phyloP scores from a whole-genome alignment of 2,113 vertebrate species.

The Thomomys bottae region DNA sequence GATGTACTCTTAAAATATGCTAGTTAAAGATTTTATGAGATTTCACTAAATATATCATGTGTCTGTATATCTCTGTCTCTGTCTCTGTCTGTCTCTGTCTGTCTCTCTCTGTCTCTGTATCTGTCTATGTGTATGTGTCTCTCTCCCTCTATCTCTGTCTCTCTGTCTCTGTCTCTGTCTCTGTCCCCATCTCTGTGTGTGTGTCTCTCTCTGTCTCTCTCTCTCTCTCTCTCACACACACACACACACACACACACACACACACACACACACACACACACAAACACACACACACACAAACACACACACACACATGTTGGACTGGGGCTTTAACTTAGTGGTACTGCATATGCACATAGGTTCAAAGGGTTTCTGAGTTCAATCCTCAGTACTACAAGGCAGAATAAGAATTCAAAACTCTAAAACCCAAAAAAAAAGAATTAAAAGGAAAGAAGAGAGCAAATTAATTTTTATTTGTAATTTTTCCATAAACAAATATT shows the following conservation, averaged over 20 bases:
- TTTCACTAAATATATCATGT: neutral
- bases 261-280: neutral
- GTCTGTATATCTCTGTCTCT: too few relatives aligned
- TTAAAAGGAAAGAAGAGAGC: neutral
- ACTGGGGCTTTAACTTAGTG: too few relatives aligned
- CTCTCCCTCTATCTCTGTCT: too few relatives aligned
- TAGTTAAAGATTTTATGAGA: neutral
- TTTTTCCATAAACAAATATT: neutral
- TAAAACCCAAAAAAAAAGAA: neutral
- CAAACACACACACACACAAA: neutral
- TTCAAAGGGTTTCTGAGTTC: neutral
- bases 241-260: neutral
- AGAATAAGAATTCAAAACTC: neutral
- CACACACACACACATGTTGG: neutral
- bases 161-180: too few relatives aligned
- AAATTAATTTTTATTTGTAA: neutral
- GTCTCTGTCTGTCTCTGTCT: too few relatives aligned
- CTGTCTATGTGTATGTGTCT: too few relatives aligned
- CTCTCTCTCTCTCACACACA: too few relatives aligned
- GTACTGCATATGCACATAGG: neutral
- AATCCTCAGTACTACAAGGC: too few relatives aligned
- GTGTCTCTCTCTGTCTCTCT: too few relatives aligned
- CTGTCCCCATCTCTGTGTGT: too few relatives aligned
- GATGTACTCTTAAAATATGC: neutral
- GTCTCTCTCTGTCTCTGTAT: too few relatives aligned